Evolutionary conservation across 2,113 vertebrate genomes (phyloP).

Genomic region (Pimephales promelas): DNA sequence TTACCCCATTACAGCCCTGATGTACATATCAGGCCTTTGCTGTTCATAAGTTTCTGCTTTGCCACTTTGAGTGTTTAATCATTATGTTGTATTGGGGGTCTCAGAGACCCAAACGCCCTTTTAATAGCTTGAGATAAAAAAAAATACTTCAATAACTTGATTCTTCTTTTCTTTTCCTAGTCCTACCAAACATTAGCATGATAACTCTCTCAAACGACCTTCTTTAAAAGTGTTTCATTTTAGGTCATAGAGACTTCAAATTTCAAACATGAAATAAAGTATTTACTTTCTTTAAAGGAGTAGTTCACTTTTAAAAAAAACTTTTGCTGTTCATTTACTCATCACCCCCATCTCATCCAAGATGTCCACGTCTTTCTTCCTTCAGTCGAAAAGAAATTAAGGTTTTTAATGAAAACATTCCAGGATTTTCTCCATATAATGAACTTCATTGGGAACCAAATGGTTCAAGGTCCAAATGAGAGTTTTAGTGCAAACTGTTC

Average conservation of each 20-base stretch:
- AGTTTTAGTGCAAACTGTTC: too few relatives aligned
- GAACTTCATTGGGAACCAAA: too few relatives aligned
- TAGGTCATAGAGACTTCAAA: not conserved
- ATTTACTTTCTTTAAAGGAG: not conserved
- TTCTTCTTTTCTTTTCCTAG: not conserved
- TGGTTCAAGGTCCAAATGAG: too few relatives aligned
- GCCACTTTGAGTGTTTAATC: not conserved
- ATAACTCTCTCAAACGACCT: not conserved
- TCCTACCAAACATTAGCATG: not conserved
- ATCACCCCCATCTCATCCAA: too few relatives aligned
- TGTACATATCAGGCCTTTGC: too few relatives aligned
- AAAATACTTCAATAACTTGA: not conserved
- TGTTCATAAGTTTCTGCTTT: not conserved
- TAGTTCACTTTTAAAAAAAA: too few relatives aligned
- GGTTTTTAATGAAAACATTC: too few relatives aligned
- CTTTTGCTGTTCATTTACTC: too few relatives aligned
- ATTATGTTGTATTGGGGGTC: not conserved
- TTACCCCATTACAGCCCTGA: not conserved
- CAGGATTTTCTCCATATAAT: too few relatives aligned
- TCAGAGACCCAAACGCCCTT: not conserved
- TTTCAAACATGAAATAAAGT: not conserved
- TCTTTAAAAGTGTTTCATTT: not conserved
- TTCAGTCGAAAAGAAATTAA: too few relatives aligned
- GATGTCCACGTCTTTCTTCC: too few relatives aligned
- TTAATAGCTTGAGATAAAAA: not conserved